phyloP scores from a whole-genome alignment of 23 tunicate species.

The Halocynthia roretzi region DNA sequence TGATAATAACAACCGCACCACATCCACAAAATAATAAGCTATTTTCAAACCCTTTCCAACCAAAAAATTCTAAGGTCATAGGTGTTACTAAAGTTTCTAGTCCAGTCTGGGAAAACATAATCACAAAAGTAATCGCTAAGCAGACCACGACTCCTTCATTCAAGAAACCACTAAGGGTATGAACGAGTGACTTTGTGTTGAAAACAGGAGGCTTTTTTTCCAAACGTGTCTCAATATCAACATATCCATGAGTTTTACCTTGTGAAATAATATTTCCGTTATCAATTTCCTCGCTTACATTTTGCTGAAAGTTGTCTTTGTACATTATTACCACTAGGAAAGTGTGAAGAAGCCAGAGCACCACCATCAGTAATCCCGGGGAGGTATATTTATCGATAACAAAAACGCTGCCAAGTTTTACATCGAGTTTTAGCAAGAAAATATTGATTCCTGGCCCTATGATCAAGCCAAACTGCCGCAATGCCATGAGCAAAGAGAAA shows the following conservation, averaged over 20 bases:
- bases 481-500: constrained; percentile 12
- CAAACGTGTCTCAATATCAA: no score
- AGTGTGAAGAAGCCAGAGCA: constrained; percentile 52
- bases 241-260: background rate
- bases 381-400: constrained; percentile 8
- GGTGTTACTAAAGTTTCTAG: constrained; percentile 75
- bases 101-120: constrained; percentile 76
- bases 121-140: constrained; percentile 41
- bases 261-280: background rate
- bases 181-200: background rate
- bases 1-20: constrained; percentile 43
- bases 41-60: constrained; percentile 59
- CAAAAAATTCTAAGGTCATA: constrained; percentile 37
- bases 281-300: background rate
- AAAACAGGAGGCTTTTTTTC: background rate
- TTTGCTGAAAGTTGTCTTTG: constrained; percentile 19
- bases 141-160: constrained; percentile 75
- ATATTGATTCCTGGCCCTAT: constrained; percentile 48
- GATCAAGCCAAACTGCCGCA: constrained; percentile 24
- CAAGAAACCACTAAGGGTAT: constrained; percentile 24
- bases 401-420: constrained; percentile 48
- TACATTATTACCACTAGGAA: constrained; percentile 31
- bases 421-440: constrained; percentile 43
- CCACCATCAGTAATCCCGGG: constrained; percentile 57
- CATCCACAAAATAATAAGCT: constrained; percentile 47